Conservation (phyloP, 2,888 invertebrate species). For the Nasonia oneida region DNA sequence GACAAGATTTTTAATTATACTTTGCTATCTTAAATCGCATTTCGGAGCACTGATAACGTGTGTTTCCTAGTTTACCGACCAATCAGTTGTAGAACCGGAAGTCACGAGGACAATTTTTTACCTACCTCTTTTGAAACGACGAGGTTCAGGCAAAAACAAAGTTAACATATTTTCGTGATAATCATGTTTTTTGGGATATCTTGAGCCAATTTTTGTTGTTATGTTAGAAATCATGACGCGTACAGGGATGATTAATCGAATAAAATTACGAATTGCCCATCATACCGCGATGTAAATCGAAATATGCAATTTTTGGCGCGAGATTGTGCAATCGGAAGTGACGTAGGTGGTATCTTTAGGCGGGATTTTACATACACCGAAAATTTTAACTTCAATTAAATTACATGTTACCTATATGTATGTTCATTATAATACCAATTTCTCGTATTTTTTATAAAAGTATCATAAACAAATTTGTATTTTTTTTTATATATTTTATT, state of each 20-base stretch:
- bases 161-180: not conserved
- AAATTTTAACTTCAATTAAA: not conserved
- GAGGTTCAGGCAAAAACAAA: not conserved
- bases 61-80: not conserved
- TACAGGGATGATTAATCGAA: not conserved
- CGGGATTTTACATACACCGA: not conserved
- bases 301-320: not conserved
- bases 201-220: not conserved
- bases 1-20: not conserved
- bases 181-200: not conserved
- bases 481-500: no score
- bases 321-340: slow-evolving; percentile 12
- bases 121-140: not conserved
- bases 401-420: not conserved
- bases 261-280: not conserved
- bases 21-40: not conserved
- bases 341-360: not conserved
- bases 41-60: not conserved
- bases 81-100: not conserved
- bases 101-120: not conserved
- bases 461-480: no score
- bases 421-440: not conserved
- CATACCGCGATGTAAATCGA: not conserved
- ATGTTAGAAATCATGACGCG: not conserved
- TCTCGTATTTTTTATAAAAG: no score